Evolutionary conservation across 2,888 invertebrate species (phyloP).

Genomic region (Hedya salicella): DNA sequence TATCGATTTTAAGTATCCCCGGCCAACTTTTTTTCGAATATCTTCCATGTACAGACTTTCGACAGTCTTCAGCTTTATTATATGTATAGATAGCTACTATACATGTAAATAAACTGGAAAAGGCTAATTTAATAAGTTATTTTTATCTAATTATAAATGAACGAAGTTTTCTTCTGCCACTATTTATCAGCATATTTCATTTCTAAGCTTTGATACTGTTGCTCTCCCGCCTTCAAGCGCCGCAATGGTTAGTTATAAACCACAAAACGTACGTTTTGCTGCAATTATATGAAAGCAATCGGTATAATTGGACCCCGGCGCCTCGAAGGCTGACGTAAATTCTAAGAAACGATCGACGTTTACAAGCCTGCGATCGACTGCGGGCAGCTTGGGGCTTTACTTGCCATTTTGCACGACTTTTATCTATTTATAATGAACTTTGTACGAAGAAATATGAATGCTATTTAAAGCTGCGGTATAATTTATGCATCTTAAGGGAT

Average conservation of each 20-base stretch:
- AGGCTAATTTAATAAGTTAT: too few species aligned
- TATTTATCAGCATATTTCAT: background rate
- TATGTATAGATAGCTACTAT: too few species aligned
- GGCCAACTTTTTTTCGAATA: too few species aligned
- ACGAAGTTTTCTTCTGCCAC: too few species aligned
- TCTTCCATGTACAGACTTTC: too few species aligned
- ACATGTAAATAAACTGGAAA: too few species aligned
- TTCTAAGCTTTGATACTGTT: background rate
- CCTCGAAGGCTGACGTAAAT: slow-evolving; percentile 25
- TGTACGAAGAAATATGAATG: too few species aligned
- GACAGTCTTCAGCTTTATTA: too few species aligned
- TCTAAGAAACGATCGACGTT: slow-evolving; percentile 38
- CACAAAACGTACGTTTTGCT: background rate
- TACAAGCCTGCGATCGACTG: slow-evolving; percentile 23
- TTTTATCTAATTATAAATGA: too few species aligned
- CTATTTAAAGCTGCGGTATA: too few species aligned
- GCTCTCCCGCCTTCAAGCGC: background rate
- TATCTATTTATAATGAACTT: background rate
- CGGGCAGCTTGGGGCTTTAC: slow-evolving; percentile 7
- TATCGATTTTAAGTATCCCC: too few species aligned
- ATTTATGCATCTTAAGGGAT: too few species aligned
- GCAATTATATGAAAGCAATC: slow-evolving; percentile 10
- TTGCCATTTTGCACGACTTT: background rate
- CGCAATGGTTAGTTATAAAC: background rate
- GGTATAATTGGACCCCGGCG: slow-evolving; percentile 31